These are phyloP conservation scores for Hydrolagus colliei DNA, from an alignment of 2,797 vertebrate genomes.

Conservation along the genomic window DNA sequence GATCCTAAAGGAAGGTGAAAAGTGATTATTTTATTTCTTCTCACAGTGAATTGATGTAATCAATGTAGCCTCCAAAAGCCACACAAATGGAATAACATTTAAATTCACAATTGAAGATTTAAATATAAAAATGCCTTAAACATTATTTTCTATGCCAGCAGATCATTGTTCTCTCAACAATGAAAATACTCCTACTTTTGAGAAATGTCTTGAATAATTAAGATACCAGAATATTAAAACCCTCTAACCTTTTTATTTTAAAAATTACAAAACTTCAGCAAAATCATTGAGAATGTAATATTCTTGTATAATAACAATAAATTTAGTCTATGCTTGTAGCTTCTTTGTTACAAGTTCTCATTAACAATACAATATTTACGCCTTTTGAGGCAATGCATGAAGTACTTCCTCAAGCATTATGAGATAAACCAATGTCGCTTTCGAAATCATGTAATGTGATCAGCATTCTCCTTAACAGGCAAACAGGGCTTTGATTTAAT, in stretches of 20 bases:
- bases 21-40: neutral
- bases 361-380: neutral
- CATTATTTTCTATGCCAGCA: too few relatives aligned
- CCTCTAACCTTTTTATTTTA: too few relatives aligned
- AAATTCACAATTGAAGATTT: neutral
- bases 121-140: too few relatives aligned
- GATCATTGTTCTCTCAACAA: neutral
- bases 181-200: neutral
- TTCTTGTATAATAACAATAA: too few relatives aligned
- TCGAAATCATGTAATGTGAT: neutral
- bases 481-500: neutral
- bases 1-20: slow-evolving; percentile 50
- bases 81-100: neutral
- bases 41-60: neutral
- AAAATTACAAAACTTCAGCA: too few relatives aligned
- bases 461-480: neutral
- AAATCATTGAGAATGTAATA: too few relatives aligned
- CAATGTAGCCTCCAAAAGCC: too few relatives aligned
- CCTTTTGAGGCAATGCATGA: too few relatives aligned
- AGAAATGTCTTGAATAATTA: neutral
- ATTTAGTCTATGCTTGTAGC: neutral
- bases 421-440: neutral
- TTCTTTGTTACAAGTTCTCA: neutral
- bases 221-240: too few relatives aligned
- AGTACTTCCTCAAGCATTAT: neutral